Evolutionary conservation across 2,113 vertebrate species (phyloP), one percentile per base, ranked within the genome.

Genomic region (Nestor notabilis): DNA sequence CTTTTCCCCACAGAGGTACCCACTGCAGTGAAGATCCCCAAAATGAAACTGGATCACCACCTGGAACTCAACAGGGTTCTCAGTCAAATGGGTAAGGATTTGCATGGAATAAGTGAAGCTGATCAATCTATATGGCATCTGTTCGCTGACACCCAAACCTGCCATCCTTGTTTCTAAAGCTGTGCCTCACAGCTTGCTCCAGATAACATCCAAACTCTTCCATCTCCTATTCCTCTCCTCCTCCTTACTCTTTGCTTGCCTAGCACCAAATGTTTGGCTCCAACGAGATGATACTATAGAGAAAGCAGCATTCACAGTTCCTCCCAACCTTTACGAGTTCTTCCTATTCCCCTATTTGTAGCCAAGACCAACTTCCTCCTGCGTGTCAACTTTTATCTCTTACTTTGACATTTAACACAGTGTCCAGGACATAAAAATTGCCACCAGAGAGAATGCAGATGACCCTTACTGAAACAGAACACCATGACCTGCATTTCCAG

Each of bases 1-100:
- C 98, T 98, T 29, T 98, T 98, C n/a, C 98, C 98, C 50, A 97
- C 87, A 60, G 98, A 99, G 95, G 98, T 95, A 55, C 98, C 98
- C 33, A 99, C 99, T 78, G 97, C 89, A 19, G 98, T 99, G 82
- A 99, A 98, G 98, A 95, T 99, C 44, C 99, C 99, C 9, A 99
- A 99, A 98, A 98, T 99, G 64, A 98, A 98, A 77, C 20, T 99
- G 90, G 98, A 99, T 74, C 98, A 99, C 89, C 89, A 97, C 60
- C 97, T 99, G 93, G 99, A 99, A 61, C 98, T 99, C 77, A 97
- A 98, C 83, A 94, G 98, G 2, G 98, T 98, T 70, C 98, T 99
- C 76, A 98, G 97, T 61, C 98, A 96, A 85, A 86, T 99, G 92
- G 99, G 99, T 99, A 98, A 98, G 98, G 69, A 60, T 41, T 63